Conservation (phyloP, 1,140 invertebrate species). For the Mya arenaria region DNA sequence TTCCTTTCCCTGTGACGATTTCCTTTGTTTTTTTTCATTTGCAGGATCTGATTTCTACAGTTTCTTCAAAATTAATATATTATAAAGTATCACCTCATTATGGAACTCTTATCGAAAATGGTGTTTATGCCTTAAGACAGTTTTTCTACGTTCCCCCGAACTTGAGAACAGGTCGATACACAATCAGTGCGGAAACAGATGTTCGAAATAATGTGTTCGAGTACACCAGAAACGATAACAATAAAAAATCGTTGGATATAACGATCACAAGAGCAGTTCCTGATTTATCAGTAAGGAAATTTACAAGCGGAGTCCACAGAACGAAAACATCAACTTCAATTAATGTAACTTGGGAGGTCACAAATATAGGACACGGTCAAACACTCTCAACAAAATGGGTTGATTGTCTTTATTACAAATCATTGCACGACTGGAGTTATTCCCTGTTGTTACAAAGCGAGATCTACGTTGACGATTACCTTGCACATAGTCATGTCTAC, state of each 20-base stretch:
- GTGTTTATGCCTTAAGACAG: neutral
- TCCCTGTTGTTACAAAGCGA: neutral
- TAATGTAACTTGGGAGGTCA: neutral
- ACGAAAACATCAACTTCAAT: neutral
- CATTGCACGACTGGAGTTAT: neutral
- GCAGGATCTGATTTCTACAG: too few species aligned
- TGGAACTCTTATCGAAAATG: neutral
- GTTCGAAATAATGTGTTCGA: conserved; percentile 12
- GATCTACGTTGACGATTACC: neutral
- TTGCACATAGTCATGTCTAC: neutral
- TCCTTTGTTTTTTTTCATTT: too few species aligned
- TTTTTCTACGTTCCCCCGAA: neutral
- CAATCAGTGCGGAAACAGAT: neutral
- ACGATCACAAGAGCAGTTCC: neutral
- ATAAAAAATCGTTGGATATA: neutral
- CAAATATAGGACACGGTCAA: conserved; percentile 11
- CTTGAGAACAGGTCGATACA: neutral
- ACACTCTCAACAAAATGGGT: neutral
- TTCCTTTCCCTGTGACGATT: too few species aligned
- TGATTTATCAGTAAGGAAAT: neutral
- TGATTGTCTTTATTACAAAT: neutral
- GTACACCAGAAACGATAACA: neutral
- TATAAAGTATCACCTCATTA: neutral
- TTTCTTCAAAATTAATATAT: too few species aligned
- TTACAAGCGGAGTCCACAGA: neutral